Base-by-base conservation (phyloP, 1,140 invertebrate genomes). In the Drosophila pachea region DNA sequence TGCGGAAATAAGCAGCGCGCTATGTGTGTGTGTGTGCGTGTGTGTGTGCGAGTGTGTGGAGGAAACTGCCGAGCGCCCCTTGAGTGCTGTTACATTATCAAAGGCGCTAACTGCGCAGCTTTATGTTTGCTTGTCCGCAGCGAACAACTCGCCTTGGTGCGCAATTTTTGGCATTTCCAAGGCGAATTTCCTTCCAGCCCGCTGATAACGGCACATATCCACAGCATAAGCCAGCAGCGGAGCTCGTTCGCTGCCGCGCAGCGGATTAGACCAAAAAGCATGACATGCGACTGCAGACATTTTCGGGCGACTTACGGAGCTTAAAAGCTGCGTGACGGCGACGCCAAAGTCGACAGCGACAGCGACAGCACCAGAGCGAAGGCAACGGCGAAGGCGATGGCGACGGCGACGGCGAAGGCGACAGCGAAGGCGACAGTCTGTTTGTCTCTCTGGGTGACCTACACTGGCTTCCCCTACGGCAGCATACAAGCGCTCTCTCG, bases 401-500 rank as follows among this genome's bases (percentile, higher is more conserved):
- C 61, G 22, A 5, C 32, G 35, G 36, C 63, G 16, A 8, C 55
- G 40, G 52, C 56, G 49, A 52, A 62, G 50, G 56, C n/a, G n/a
- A n/a, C n/a, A n/a, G n/a, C n/a, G n/a, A n/a, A n/a, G n/a, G n/a
- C n/a, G n/a, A n/a, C n/a, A n/a, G n/a, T n/a, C 69, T 62, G 58
- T 58, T 63, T 73, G 66, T 54, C 47, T 69, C 82, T 81, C 74
- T 47, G 45, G 66, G 61, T 84, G 81, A 84, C 81, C 81, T 84
- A 86, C 81, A 81, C 79, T 86, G 63, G 55, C 79, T 73, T 54
- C 60, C 59, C 68, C 49, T 55, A 54, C 56, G 59, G 45, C 12
- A 36, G 40, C 32, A 56, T 42, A 58, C 47, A 59, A 32, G 45
- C 48, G 60, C 45, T 40, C 42, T 3, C 35, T 16, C 43, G 54